A percentile compares a stretch with the other conserved stretches of the same genome.
These are phyloP conservation scores for Aegotheles bennettii DNA, from an alignment of 2,113 vertebrate genomes.

Conservation along the genomic window DNA sequence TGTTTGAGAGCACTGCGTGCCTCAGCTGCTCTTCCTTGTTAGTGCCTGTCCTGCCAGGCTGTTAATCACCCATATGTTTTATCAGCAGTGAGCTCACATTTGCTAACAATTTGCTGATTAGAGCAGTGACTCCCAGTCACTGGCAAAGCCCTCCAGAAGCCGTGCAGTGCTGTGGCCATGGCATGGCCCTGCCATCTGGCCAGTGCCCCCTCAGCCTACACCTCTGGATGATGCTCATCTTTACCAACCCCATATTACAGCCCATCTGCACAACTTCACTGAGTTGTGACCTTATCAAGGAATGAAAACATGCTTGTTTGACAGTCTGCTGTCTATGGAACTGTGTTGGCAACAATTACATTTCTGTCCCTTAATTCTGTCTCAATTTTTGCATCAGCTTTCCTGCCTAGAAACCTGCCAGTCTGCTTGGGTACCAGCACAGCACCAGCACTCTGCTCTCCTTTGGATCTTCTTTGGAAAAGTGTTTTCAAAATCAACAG, in stretches of 20 bases:
- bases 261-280: neutral
- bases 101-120: neutral
- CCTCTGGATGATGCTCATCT: rapidly evolving
- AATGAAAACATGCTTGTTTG: neutral
- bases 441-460: neutral
- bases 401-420: neutral
- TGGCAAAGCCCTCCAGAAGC: neutral
- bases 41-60: neutral
- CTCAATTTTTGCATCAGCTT: neutral
- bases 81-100: slow-evolving; percentile 19
- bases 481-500: neutral
- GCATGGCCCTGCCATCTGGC: neutral
- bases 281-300: neutral
- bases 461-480: rapidly evolving
- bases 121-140: neutral
- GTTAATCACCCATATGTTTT: neutral
- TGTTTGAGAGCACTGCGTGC: neutral
- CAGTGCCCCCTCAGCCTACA: neutral
- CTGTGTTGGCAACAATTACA: neutral
- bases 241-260: rapidly evolving
- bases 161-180: rapidly evolving
- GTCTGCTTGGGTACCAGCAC: neutral
- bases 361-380: neutral
- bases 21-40: neutral
- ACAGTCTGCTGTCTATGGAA: neutral